Percentiles rank a stretch among this genome's conserved stretches.
These are phyloP conservation scores for Zygaena filipendulae DNA, from an alignment of 2,888 invertebrate genomes.

Conservation along the genomic window DNA sequence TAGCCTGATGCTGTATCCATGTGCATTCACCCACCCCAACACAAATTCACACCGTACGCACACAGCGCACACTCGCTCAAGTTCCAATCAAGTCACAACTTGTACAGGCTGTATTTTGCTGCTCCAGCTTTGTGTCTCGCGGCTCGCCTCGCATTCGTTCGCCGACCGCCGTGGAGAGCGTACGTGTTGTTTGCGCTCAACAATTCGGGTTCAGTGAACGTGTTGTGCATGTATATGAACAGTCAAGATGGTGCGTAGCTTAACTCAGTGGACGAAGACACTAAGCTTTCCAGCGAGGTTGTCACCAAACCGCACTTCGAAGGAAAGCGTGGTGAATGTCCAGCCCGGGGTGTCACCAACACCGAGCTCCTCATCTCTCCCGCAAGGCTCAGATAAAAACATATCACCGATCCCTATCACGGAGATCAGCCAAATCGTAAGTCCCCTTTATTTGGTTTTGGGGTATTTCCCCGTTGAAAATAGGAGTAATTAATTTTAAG, in stretches of 20 bases:
- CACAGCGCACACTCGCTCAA: slow-evolving; percentile 13
- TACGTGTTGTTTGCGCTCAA: slow-evolving; percentile 31
- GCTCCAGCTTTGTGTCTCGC: too few species aligned
- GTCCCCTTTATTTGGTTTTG: slow-evolving; percentile 27
- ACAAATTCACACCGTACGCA: slow-evolving; percentile 10
- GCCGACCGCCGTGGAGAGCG: slow-evolving; percentile 37
- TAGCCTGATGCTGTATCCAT: slow-evolving; percentile 21
- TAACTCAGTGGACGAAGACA: slow-evolving; percentile 92
- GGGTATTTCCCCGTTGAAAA: too few species aligned
- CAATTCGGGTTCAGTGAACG: slow-evolving; percentile 44
- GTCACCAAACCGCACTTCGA: slow-evolving; percentile 82
- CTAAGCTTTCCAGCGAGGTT: slow-evolving; percentile 88
- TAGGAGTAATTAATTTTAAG: too few species aligned
- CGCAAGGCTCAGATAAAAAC: slow-evolving; percentile 67
- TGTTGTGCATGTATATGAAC: slow-evolving; percentile 59
- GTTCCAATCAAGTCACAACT: slow-evolving; percentile 38
- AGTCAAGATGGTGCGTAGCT: slow-evolving; percentile 83
- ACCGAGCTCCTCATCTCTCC: slow-evolving; percentile 66
- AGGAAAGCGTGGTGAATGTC: slow-evolving; percentile 74
- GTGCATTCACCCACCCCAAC: slow-evolving; percentile 15
- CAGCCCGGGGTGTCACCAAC: slow-evolving; percentile 73
- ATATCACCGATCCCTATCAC: slow-evolving; percentile 71
- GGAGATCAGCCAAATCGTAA: slow-evolving; percentile 76
- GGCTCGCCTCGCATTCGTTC: slow-evolving; percentile 45
- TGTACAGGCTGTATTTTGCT: slow-evolving; percentile 42